These are phyloP conservation scores for Pavo muticus DNA, from an alignment of 2,113 vertebrate species.

Conservation along the genomic window DNA sequence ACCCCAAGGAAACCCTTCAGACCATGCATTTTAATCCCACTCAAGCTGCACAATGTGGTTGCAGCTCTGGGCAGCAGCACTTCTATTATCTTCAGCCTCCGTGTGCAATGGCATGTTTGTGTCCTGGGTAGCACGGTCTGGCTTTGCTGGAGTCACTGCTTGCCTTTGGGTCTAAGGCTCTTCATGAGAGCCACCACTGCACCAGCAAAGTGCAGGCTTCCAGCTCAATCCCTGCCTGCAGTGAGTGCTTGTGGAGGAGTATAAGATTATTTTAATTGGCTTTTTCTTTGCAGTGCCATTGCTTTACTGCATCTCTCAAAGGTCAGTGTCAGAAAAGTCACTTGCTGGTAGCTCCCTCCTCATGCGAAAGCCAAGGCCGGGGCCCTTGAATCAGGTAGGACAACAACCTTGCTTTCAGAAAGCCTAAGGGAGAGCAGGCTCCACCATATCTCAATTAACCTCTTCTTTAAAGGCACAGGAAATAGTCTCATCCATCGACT, in stretches of 20 bases:
- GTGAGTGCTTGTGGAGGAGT: background rate
- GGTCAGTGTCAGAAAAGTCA: background rate
- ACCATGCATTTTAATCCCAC: background rate
- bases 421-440: background rate
- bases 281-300: background rate
- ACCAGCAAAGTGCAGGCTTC: background rate
- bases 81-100: background rate
- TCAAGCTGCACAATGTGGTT: background rate
- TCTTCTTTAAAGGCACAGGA: conserved; percentile 22
- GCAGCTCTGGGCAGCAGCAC: background rate
- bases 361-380: background rate
- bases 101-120: background rate
- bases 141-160: background rate
- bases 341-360: background rate
- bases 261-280: background rate
- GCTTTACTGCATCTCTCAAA: background rate
- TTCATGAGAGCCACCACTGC: background rate
- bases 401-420: conserved; percentile 9
- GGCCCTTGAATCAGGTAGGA: background rate
- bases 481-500: background rate
- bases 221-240: background rate
- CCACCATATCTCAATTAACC: background rate
- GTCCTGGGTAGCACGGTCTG: background rate
- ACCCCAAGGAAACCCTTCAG: background rate
- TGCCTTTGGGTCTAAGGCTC: background rate